phyloP scores from a whole-genome alignment of 1,140 invertebrate genomes.

The Caerostris extrusa region DNA sequence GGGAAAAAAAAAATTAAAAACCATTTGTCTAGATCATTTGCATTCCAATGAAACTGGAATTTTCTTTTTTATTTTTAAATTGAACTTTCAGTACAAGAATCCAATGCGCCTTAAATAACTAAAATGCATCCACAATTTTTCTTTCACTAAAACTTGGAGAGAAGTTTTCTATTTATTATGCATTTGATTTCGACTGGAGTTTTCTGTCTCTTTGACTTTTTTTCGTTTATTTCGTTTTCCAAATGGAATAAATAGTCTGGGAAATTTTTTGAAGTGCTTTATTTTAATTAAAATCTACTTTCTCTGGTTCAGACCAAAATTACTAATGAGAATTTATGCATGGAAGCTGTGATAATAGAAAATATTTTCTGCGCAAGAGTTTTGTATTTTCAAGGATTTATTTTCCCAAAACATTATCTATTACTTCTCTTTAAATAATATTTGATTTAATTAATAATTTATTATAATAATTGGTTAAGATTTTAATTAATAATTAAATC shows the following conservation, averaged over 20 bases:
- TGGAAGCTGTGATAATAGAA: background rate
- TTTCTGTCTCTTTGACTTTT: background rate
- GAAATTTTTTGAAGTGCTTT: background rate
- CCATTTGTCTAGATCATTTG: conserved; percentile 22
- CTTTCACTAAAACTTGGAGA: conserved; percentile 13
- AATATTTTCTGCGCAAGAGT: background rate
- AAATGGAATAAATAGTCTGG: background rate
- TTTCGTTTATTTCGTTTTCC: background rate
- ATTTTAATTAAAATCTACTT: conserved; percentile 40
- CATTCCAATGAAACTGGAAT: conserved; percentile 25
- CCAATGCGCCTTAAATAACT: conserved; percentile 25
- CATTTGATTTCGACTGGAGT: conserved; percentile 6
- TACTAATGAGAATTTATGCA: background rate
- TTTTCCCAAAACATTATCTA: background rate
- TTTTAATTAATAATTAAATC: too few relatives aligned
- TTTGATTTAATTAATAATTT: background rate
- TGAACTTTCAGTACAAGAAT: conserved; percentile 11
- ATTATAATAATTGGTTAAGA: too few relatives aligned
- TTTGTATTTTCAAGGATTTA: background rate
- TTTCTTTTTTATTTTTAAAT: background rate
- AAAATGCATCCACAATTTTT: background rate
- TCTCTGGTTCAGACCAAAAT: background rate
- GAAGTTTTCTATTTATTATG: conserved; percentile 15
- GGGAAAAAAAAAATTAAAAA: background rate
- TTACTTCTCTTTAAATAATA: background rate